Base-by-base conservation (phyloP, 1,140 invertebrate genomes). In the Heliconius congener region DNA sequence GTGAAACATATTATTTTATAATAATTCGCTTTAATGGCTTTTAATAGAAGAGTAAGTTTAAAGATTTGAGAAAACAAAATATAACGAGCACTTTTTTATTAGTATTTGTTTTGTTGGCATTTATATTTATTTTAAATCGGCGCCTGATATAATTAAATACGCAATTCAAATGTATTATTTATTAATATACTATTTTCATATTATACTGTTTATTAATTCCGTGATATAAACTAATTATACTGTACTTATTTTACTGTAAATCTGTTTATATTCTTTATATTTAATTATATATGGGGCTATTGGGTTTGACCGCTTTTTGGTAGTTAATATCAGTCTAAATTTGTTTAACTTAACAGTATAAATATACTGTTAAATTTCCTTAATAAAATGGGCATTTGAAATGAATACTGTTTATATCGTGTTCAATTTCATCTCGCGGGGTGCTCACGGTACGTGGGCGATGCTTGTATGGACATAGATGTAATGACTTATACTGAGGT, bases 131-230 rank as follows among this genome's bases (percentile, higher is more conserved):
- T 55, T 1, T 19, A 55, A n/a, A 55, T 55, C 50, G 55, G 18
- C 19, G 19, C 55, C 5, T 57, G 2, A 60, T 23, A 27, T 11
- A 27, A 11, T n/a, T 8, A 60, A 3, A 23, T 0, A 60, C 19
- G 8, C 3, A 60, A 55, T 60, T 60, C 57, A 60, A 34, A 34
- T 3, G 2, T 0, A 30, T 30, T 30, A n/a, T n/a, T 60, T 27
- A 71, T 71, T 71, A 71, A 18, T 23, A 37, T 71, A 1, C 30
- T 18, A 71, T 71, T 71, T 71, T 71, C 30, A 71, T 37, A 71
- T 37, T 27, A n/a, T 27, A 60, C 19, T 27, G 57, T 60, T 60
- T 4, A 60, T 27, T 60, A 60, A 60, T 60, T 60, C 8, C n/a
- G 0, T 60, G n/a, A 60, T 13, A 60, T 60, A 60, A 60, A 27